Evolutionary conservation across 2,797 vertebrate species (phyloP), one percentile per base, ranked within the genome.

Genomic region (Euthynnus affinis): DNA sequence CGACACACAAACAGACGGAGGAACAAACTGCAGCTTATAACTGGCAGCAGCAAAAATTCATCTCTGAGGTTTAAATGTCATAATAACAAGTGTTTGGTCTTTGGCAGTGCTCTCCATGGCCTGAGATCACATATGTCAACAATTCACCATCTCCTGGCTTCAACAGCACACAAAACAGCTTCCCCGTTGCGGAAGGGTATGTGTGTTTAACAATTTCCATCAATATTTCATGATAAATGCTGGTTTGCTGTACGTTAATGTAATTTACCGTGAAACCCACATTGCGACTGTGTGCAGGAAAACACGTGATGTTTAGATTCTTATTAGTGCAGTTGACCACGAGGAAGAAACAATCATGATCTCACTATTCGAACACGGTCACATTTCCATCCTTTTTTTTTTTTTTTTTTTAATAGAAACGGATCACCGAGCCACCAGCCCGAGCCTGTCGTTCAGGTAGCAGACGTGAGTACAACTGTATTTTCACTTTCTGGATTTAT

Each of bases 381-480:
- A 0, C 1, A 27, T n/a, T 56, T 32, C 65, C 12, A 12, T 71
- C 13, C 23, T 51, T 91, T 71, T 91, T 62, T 77, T n/a, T n/a
- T n/a, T n/a, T n/a, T n/a, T n/a, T n/a, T n/a, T n/a, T n/a, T n/a
- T n/a, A n/a, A n/a, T n/a, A 99, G 97, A 88, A 98, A 98, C 62
- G 97, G 97, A 67, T 99, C 98, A 15, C 98, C 98, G 42, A 98
- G 84, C 89, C 97, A 98, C 81, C 97, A 97, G 88, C 97, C 98
- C 29, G 98, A 99, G 88, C 97, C 97, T 0, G 96, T 97, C 63
- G 96, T 88, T 93, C 97, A 76, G 88, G 94, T 96, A 48, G 90
- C 93, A 80, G 98, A 99, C 88, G 98, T 98, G 94, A 97, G 97
- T 97, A 49, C 51, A 27, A 29, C n/a, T 78, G 20, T 56, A 13